Evolutionary conservation across 1,140 invertebrate species (phyloP), one percentile per base, ranked within the genome.

Genomic region (Acromyrmex echinatior): DNA sequence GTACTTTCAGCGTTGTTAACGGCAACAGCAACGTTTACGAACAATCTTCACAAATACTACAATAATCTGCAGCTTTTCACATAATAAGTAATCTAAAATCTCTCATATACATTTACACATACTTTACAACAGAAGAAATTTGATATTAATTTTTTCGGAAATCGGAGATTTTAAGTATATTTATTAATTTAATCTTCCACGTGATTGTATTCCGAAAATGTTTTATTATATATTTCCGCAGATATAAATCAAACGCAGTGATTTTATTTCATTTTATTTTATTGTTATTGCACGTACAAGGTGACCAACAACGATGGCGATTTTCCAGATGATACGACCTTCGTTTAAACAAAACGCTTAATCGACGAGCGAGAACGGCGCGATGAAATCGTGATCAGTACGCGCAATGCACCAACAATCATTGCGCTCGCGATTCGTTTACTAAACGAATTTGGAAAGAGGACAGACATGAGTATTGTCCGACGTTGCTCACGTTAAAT

Each of bases 401-500:
- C 51, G 66, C 31, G 16, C 18, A 53, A 86, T 74, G 58, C 71
- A 56, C 51, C 53, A 80, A 73, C 77, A 78, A 91, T 91, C 86
- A 88, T 90, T 81, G 79, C 76, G 28, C 66, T 90, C 58, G 87
- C 82, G 65, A 90, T 91, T 90, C 74, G 87, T 88, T 91, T 87
- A 84, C 74, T 76, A 77, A 91, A 85, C 84, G 84, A 92, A 92
- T 92, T 90, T 88, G 70, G 56, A 63, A 58, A 58, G 70, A 58
- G 60, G 53, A 70, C 45, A 18, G 45, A 78, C 31, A 31, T 65
- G 66, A 66, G 86, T 35, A 86, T 84, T 79, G 90, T 86, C 66
- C 79, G 58, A 63, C 65, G 77, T 60, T 62, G 68, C 65, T 91
- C 90, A 58, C 88, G 87, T 91, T 91, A 91, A 91, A 91, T 91